Evolutionary conservation across 2,888 invertebrate species (phyloP).

Genomic region (Cantharis nigra): DNA sequence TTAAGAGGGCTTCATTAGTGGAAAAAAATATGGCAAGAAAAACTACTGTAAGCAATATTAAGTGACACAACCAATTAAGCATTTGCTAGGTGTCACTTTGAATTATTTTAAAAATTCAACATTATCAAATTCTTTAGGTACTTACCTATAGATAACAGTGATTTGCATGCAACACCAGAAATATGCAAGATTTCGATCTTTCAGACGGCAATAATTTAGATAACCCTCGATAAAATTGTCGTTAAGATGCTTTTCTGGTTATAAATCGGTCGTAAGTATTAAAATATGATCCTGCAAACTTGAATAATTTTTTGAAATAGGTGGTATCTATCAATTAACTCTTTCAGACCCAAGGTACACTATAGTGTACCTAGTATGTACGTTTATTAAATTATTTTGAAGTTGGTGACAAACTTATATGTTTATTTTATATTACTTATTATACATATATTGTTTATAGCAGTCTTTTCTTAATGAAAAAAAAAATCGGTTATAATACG

Average conservation of each 20-base stretch:
- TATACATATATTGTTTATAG: too few species aligned
- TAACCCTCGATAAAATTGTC: background rate
- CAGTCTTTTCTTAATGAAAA: too few species aligned
- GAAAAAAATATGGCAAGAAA: conserved; percentile 2
- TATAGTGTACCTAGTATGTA: too few species aligned
- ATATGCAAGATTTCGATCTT: background rate
- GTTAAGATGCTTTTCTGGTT: background rate
- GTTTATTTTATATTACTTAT: too few species aligned
- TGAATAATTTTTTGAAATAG: background rate
- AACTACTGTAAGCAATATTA: background rate
- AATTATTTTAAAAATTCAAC: background rate
- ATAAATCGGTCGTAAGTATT: background rate
- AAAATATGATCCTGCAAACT: background rate
- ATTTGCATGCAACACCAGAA: background rate
- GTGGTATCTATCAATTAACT: background rate
- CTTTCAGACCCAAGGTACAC: too few species aligned
- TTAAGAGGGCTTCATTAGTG: conserved; percentile 25
- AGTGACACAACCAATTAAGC: background rate
- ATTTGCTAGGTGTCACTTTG: background rate
- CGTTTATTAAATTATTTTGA: too few species aligned
- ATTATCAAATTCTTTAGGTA: background rate
- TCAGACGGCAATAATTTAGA: background rate
- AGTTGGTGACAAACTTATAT: too few species aligned
- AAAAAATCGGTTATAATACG: too few species aligned
- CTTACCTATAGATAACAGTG: background rate